Conservation (phyloP, 1,140 invertebrate genomes). For the Tetragnatha versicolor region DNA sequence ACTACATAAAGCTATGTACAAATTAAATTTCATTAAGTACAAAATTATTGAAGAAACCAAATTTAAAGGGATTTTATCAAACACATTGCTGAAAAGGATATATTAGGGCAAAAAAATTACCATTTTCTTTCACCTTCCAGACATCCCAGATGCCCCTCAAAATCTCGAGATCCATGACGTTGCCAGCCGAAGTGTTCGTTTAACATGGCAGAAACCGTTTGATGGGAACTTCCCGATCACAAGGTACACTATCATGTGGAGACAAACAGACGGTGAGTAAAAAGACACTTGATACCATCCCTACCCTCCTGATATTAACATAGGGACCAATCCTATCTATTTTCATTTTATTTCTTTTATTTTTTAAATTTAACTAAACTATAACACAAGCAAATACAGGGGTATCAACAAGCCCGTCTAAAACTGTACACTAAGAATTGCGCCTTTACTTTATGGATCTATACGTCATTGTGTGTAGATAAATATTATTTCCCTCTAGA, state of each 20-base stretch:
- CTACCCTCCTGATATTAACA: background rate
- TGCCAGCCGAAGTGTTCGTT: constrained; percentile 61
- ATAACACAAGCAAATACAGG: no score
- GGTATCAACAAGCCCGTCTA: no score
- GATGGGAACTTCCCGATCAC: constrained; percentile 68
- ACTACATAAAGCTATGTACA: no score
- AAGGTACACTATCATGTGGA: constrained; percentile 71
- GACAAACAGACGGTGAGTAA: constrained; percentile 30
- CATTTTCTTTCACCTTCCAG: constrained; percentile 58
- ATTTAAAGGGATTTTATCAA: no score
- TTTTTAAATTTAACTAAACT: no score
- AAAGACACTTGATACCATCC: no score
- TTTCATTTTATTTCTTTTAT: background rate
- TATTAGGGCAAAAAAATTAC: background rate
- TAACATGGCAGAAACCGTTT: constrained; percentile 66
- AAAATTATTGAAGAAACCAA: no score
- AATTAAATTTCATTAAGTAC: no score
- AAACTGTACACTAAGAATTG: no score
- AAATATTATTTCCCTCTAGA: no score
- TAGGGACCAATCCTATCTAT: background rate
- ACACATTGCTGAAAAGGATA: background rate
- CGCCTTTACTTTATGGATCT: no score
- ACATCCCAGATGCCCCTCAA: constrained; percentile 65
- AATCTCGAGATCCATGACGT: constrained; percentile 63
- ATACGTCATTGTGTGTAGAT: no score